phyloP scores from a whole-genome alignment of 2,113 vertebrate genomes.

The Lonchura striata region DNA sequence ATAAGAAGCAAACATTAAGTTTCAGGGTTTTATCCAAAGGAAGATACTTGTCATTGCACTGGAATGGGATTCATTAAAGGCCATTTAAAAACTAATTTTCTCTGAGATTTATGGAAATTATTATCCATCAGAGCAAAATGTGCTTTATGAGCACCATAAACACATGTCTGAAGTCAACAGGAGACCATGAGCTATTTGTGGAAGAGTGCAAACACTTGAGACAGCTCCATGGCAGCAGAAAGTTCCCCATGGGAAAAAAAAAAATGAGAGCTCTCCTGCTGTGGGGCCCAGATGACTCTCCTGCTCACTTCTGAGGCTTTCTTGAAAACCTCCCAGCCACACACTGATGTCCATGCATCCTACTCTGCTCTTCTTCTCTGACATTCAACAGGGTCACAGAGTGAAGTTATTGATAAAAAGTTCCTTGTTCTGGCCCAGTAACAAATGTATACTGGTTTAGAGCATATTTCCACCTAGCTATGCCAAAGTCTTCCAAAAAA shows the following conservation, averaged over 20 bases:
- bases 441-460: background rate
- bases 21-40: background rate
- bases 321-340: background rate
- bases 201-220: background rate
- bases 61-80: background rate
- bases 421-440: background rate
- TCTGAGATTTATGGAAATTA: background rate
- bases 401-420: background rate
- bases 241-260: background rate
- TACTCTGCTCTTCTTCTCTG: background rate
- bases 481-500: background rate
- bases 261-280: background rate
- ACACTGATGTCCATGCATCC: background rate
- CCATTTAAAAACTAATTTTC: background rate
- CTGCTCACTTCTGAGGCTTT: accelerated
- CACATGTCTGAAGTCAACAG: background rate
- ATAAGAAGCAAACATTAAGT: background rate
- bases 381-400: background rate
- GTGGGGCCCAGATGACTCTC: background rate
- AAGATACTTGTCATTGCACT: background rate
- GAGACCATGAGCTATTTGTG: background rate
- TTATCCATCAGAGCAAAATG: background rate
- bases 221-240: background rate
- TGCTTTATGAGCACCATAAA: background rate
- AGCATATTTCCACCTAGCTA: accelerated